Percentiles rank a stretch among this genome's conserved stretches.
phyloP scores from a whole-genome alignment of 2,113 vertebrate genomes.

The Chroicocephalus ridibundus region DNA sequence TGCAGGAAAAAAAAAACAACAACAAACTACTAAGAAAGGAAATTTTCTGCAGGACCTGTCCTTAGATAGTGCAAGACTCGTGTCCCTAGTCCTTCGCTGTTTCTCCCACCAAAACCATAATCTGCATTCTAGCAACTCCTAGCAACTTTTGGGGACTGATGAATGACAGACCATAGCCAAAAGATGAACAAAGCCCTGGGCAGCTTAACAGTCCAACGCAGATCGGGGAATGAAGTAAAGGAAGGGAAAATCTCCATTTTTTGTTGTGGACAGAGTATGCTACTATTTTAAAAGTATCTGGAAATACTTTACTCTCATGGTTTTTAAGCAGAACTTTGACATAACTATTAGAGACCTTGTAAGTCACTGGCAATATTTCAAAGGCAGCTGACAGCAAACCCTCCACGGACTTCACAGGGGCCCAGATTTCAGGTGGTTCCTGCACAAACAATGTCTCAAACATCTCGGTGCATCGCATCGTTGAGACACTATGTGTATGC shows the following conservation, averaged over 20 bases:
- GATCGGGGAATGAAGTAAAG: background rate
- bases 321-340: conserved; percentile 33
- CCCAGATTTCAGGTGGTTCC: background rate
- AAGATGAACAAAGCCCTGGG: background rate
- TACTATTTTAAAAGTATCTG: background rate
- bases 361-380: background rate
- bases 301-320: conserved; percentile 13
- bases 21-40: background rate
- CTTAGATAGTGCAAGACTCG: background rate
- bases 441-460: background rate
- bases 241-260: background rate
- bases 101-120: background rate
- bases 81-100: background rate
- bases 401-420: background rate
- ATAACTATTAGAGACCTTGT: conserved; percentile 8
- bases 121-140: background rate
- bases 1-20: background rate
- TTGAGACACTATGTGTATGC: background rate
- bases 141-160: background rate
- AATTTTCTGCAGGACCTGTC: background rate
- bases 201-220: background rate
- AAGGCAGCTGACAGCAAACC: background rate
- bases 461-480: background rate
- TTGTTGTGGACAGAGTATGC: background rate
- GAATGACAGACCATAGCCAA: background rate